Percentiles rank a stretch among this genome's conserved stretches.
These are phyloP conservation scores for Dicerorhinus sumatrensis DNA, from an alignment of 2,113 vertebrate species.

Conservation along the genomic window DNA sequence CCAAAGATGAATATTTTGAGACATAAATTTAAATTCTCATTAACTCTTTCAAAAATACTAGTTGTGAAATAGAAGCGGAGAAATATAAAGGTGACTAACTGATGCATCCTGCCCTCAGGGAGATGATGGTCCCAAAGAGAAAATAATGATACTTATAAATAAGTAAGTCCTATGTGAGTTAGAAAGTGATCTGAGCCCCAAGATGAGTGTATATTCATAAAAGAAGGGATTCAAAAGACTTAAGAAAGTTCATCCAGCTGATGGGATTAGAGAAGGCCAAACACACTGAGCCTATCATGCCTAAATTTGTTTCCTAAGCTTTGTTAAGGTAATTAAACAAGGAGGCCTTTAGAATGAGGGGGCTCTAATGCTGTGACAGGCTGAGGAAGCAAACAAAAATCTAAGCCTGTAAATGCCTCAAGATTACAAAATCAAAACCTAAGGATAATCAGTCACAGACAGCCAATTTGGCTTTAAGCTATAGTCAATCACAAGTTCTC, in stretches of 20 bases:
- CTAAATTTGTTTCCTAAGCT: background rate
- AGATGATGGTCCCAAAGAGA: background rate
- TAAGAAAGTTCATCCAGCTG: background rate
- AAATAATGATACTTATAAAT: background rate
- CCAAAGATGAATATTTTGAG: background rate
- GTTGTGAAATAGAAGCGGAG: background rate
- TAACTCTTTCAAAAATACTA: background rate
- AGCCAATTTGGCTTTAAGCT: background rate
- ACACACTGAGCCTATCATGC: background rate
- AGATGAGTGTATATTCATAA: background rate
- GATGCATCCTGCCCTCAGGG: background rate
- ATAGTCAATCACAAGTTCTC: background rate
- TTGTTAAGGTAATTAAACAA: background rate
- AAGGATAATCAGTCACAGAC: background rate
- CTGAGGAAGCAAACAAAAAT: background rate
- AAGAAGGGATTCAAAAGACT: background rate
- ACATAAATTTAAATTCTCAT: slow-evolving; percentile 3
- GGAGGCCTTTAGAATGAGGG: background rate
- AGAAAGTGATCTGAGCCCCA: background rate
- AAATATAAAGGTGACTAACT: background rate
- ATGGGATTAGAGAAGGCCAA: background rate
- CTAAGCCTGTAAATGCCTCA: background rate
- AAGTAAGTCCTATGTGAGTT: background rate
- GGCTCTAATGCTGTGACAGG: background rate
- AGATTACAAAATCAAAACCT: background rate